A percentile compares a stretch with the other conserved stretches of the same genome.
phyloP scores from a whole-genome alignment of 2,797 vertebrate species.

The Phyllotis vaccarum region DNA sequence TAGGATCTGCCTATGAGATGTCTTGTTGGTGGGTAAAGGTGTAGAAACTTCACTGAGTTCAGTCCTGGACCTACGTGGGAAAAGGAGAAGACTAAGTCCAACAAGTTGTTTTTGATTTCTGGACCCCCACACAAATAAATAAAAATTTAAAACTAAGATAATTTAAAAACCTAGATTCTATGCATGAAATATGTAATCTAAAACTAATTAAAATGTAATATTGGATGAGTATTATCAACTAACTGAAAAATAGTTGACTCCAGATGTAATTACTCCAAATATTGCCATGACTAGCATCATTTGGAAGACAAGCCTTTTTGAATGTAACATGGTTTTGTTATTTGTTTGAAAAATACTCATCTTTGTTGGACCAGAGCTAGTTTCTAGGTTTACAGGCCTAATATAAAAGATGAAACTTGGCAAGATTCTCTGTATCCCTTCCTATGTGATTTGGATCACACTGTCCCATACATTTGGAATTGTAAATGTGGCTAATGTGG shows the following conservation, averaged over 20 bases:
- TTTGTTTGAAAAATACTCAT: slow-evolving; percentile 29
- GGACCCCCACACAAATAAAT: not conserved
- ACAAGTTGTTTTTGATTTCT: not conserved
- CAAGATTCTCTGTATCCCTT: not conserved
- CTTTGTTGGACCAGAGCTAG: not conserved
- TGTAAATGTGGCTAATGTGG: not conserved
- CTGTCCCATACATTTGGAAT: not conserved
- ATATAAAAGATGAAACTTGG: slow-evolving; percentile 11
- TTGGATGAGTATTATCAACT: slow-evolving; percentile 16
- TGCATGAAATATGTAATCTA: not conserved
- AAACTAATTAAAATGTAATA: not conserved
- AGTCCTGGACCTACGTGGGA: not conserved
- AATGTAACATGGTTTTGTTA: not conserved
- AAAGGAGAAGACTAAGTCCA: not conserved
- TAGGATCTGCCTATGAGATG: not conserved
- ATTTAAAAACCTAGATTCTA: not conserved
- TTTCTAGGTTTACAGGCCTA: slow-evolving; percentile 22
- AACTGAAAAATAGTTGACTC: not conserved
- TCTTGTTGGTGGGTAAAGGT: not conserved
- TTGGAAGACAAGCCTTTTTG: slow-evolving; percentile 19
- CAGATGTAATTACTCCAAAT: slow-evolving; percentile 35
- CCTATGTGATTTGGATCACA: not conserved
- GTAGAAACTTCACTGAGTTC: not conserved
- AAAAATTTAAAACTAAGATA: not conserved
- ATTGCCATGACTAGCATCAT: not conserved